Conservation (phyloP, 2,113 vertebrate species). For the Phodopus roborovskii region DNA sequence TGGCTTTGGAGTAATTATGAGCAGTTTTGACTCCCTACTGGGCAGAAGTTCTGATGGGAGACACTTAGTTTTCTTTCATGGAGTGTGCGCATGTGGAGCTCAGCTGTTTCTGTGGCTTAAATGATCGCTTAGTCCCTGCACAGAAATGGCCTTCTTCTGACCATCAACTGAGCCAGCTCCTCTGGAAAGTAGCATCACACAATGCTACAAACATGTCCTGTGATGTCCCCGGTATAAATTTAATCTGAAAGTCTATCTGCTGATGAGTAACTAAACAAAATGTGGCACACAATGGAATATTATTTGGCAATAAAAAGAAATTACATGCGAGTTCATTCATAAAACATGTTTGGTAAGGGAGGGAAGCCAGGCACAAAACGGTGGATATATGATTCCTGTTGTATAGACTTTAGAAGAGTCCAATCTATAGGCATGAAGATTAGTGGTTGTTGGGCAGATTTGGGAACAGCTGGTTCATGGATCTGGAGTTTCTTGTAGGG, state of each 20-base stretch:
- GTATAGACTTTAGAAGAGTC: background rate
- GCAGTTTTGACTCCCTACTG: background rate
- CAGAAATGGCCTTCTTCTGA: background rate
- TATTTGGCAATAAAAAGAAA: conserved; percentile 5
- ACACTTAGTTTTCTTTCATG: background rate
- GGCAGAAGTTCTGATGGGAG: background rate
- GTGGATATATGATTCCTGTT: background rate
- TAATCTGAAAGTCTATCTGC: background rate
- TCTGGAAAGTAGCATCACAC: rapidly evolving
- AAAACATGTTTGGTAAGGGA: background rate
- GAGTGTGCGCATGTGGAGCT: background rate
- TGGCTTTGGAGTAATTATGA: too few relatives aligned
- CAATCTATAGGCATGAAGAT: background rate
- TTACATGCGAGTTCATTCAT: background rate
- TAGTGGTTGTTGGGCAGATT: background rate
- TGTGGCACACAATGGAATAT: background rate
- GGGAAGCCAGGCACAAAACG: background rate
- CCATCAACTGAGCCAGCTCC: background rate
- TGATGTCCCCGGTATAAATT: background rate
- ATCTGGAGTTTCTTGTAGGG: background rate
- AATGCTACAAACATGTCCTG: background rate
- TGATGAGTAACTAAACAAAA: background rate
- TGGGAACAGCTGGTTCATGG: background rate
- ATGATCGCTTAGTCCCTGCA: background rate
- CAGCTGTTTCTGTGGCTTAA: background rate